Evolutionary conservation across 2,797 vertebrate genomes (phyloP).

Genomic region (Acestrorhynchus altus): DNA sequence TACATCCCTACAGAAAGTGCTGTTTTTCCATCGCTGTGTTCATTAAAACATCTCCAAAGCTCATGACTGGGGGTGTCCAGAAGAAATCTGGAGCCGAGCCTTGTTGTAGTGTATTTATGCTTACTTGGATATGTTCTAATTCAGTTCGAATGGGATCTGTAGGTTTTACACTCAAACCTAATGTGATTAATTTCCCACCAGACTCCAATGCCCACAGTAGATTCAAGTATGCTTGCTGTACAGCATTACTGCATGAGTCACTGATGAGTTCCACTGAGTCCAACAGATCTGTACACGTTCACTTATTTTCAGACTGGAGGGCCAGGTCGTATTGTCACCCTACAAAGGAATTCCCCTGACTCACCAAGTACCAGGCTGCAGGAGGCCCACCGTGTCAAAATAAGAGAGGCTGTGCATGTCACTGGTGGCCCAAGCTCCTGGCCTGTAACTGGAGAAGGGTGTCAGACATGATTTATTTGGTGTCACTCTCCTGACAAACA

Average conservation of each 20-base stretch:
- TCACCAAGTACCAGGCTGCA: constrained; percentile 22
- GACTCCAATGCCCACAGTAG: too few species aligned
- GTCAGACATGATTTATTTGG: constrained; percentile 64
- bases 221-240: neutral
- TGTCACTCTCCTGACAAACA: constrained; percentile 64
- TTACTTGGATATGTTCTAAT: too few species aligned
- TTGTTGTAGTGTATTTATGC: too few species aligned
- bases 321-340: constrained; percentile 27
- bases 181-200: too few species aligned
- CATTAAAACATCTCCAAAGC: too few species aligned
- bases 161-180: too few species aligned
- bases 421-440: constrained; percentile 35
- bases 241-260: neutral
- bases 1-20: too few species aligned
- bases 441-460: constrained; percentile 69
- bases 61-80: too few species aligned
- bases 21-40: too few species aligned
- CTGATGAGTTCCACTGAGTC: neutral
- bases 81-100: too few species aligned
- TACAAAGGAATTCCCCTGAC: constrained; percentile 49
- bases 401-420: neutral
- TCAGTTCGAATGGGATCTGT: too few species aligned
- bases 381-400: constrained; percentile 18
- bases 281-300: neutral
- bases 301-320: neutral